A percentile compares a stretch with the other conserved stretches of the same genome.
Evolutionary conservation across 2,888 invertebrate species (phyloP).

Genomic region (Lacanobia wlatinum): DNA sequence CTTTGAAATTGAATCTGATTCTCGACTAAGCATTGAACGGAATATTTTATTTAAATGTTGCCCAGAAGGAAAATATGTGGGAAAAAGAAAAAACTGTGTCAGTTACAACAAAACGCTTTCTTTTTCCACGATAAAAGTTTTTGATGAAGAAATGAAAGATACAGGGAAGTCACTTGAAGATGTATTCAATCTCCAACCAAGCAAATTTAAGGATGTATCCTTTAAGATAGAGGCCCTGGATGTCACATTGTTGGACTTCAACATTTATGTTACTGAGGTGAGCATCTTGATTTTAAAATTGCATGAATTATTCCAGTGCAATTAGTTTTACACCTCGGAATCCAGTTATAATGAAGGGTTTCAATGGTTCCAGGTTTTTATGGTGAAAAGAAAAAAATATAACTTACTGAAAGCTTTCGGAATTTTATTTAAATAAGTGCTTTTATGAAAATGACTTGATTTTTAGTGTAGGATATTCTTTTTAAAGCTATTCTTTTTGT

Average conservation of each 20-base stretch:
- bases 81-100: not conserved
- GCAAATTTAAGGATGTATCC: constrained; percentile 7
- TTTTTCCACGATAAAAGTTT: constrained; percentile 34
- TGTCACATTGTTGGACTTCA: constrained; percentile 12
- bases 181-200: constrained; percentile 18
- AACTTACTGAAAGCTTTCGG: too few relatives aligned
- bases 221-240: constrained; percentile 11
- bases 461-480: too few relatives aligned
- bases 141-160: constrained; percentile 7
- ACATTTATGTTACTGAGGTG: constrained; percentile 44
- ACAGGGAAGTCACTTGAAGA: constrained; percentile 28
- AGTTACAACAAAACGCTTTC: not conserved
- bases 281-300: not conserved
- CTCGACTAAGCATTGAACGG: not conserved
- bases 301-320: not conserved
- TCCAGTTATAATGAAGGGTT: too few relatives aligned
- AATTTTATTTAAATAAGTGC: too few relatives aligned
- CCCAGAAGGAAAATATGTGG: constrained; percentile 4
- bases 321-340: too few relatives aligned
- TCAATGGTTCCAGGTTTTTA: too few relatives aligned
- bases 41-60: constrained; percentile 32
- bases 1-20: not conserved
- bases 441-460: too few relatives aligned
- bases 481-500: too few relatives aligned
- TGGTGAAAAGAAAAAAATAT: too few relatives aligned